Base-by-base conservation (phyloP, 2,113 vertebrate species). In the Archocentrus centrarchus region DNA sequence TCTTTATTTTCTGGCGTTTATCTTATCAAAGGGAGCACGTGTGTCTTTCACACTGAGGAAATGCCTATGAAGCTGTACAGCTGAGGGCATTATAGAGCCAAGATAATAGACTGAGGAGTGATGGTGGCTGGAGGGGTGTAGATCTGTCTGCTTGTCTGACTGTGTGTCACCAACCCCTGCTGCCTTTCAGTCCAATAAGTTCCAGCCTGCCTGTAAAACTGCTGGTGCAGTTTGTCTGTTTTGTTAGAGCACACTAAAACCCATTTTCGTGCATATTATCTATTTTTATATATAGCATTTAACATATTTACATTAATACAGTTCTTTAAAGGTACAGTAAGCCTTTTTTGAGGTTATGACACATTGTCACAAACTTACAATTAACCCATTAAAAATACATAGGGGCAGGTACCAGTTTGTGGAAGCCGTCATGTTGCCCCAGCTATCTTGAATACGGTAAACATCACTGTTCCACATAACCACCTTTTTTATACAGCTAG, bases 1-100 rank as follows among this genome's bases (percentile, higher is more conserved):
- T 79, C 84, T 80, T 79, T 77, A 83, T 90, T 89, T 75, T 75
- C 55, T 20, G 75, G 18, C 0, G 64, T 87, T 90, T 75, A 81
- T 88, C 88, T 90, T 55, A 89, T 89, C 86, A 7, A n/a, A 20
- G 83, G 24, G 79, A 79, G 66, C 78, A 59, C n/a, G 47, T 41
- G 83, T 11, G 79, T 59, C 82, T 87, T 70, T 92, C 87, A 73
- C 62, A 3, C 47, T 20, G 59, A 83, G 88, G 88, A 87, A 88
- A 60, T 70, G 70, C n/a, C 77, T 80, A 27, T 92, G 90, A 88
- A 83, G 87, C 59, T 41, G 82, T 22, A 18, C 68, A 15, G 89
- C 59, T 77, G 91, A 87, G 89, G 87, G 87, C 66, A 89, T 84
- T 60, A 83, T 79, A 61, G 83, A 59, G 66, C 13, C 10, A 6